Base-by-base conservation (phyloP, 2,797 vertebrate genomes). In the Propithecus perrieri region DNA sequence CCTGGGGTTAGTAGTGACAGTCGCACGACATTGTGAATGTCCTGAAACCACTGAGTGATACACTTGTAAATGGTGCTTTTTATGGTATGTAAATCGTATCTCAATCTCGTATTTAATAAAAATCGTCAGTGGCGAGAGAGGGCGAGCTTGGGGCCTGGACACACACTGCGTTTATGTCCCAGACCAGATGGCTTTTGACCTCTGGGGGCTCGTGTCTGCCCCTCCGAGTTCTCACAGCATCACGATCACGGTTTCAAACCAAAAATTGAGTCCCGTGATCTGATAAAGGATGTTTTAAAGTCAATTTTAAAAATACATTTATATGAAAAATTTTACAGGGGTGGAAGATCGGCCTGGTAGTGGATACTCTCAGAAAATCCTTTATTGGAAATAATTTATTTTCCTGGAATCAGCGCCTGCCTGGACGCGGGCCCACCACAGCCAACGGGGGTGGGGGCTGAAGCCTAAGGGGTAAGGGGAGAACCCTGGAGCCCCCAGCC, bases 81-180 rank as follows among this genome's bases (percentile, higher is more conserved):
- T 12, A 26, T 15, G 57, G 18, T 5, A 9, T 14, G 30, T 67
- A 26, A 61, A 10, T 87, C 35, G 2, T 3, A 9, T 50, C 57
- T 86, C 30, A 5, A 43, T 28, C 53, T 78, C 59, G 43, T 53
- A 35, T 14, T n/a, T 78, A 30, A 46, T 11, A 15, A 35, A 35
- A 43, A 3, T 30, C 30, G 28, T 46, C 5, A 0, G 22, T 59
- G 30, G 24, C 0, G 1, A 20, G 74, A 18, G 9, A 74, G 86
- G 65, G 86, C 6, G 0, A 9, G 41, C 65, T 14, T 74, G 35
- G 35, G 7, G 55, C 53, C 85, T 17, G 26, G 59, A 12, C 55
- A 1, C 30, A 0, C 1, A 10, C 14, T 22, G 13, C 41, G 4
- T 79, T 10, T 46, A 1, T 2, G 38, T 46, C 61, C 53, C 69